Evolutionary conservation across 1,140 invertebrate species (phyloP).

Genomic region (Zeugodacus cucurbitae): DNA sequence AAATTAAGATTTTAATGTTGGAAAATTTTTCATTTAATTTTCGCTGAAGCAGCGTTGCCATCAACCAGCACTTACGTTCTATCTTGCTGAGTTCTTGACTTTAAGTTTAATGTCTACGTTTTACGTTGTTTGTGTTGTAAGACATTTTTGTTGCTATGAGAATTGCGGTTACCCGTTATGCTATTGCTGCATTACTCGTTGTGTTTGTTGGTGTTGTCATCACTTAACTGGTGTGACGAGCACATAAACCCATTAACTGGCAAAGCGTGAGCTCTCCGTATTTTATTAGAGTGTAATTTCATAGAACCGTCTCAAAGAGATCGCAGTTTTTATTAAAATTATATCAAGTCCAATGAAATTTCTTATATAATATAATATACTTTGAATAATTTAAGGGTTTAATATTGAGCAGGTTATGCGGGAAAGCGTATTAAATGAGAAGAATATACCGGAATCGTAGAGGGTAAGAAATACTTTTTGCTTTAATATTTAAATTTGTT

Average conservation of each 20-base stretch:
- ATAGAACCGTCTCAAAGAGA: neutral
- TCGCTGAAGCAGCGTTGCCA: neutral
- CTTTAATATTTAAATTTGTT: too few relatives aligned
- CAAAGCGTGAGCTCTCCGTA: neutral
- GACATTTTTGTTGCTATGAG: neutral
- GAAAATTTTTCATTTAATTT: conserved; percentile 22
- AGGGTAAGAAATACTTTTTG: too few relatives aligned
- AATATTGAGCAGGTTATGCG: neutral
- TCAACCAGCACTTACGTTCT: neutral
- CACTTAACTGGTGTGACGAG: conserved; percentile 16
- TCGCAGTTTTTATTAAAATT: neutral
- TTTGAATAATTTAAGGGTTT: neutral
- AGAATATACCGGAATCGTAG: too few relatives aligned
- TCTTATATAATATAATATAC: neutral
- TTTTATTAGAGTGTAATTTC: conserved; percentile 22
- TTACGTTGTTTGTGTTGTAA: neutral
- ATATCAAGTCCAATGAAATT: neutral
- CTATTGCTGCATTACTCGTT: neutral
- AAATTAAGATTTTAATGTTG: conserved; percentile 31
- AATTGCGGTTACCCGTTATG: neutral
- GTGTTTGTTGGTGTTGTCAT: neutral
- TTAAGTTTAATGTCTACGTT: neutral
- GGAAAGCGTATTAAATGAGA: too few relatives aligned
- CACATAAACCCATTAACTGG: conserved; percentile 29
- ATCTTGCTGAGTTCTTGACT: conserved; percentile 5